Base-by-base conservation (phyloP, 1,140 invertebrate species). In the Calosoma granatense region DNA sequence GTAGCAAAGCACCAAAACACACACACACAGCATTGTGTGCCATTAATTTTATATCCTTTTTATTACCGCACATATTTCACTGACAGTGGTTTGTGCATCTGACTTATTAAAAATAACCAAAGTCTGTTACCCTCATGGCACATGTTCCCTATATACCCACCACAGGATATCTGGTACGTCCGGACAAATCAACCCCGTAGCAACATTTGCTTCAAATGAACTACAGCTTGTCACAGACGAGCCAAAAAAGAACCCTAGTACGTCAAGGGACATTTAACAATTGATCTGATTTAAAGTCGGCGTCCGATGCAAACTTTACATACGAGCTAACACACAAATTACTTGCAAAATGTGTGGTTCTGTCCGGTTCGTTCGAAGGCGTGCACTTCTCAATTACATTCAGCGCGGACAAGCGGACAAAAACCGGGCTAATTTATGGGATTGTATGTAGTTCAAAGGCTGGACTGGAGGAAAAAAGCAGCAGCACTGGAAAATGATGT, bases 341-440 rank as follows among this genome's bases (percentile, higher is more conserved):
- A 47, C 41, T 47, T 47, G 41, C 41, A 47, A 47, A 47, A 47
- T 17, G 41, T 47, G 17, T 47, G 41, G 41, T 47, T 47, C 9
- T 47, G 41, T 17, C 6, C 6, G 6, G 41, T 11, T 17, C 6
- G 41, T 4, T 30, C 26, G 41, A 47, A 47, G 41, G 41, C 41
- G 41, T 47, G 41, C 17, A 47, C 41, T 9, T 47, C 41, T 47
- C 41, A 47, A 47, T 47, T 47, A 47, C 41, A 47, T 47, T 47
- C 41, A 17, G 41, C 15, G 17, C 41, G 41, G 41, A 47, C 41
- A 47, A 47, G 9, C 17, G 41, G 41, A 47, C 41, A 47, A 47
- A 47, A 47, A 47, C 41, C 9, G 3, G 17, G 17, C 15, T 47
- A 47, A 47, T 47, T 47, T 47, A 47, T 47, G 17, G 41, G 6